A percentile compares a stretch with the other conserved stretches of the same genome.
phyloP scores from a whole-genome alignment of 2,113 vertebrate species.

The Menura novaehollandiae region DNA sequence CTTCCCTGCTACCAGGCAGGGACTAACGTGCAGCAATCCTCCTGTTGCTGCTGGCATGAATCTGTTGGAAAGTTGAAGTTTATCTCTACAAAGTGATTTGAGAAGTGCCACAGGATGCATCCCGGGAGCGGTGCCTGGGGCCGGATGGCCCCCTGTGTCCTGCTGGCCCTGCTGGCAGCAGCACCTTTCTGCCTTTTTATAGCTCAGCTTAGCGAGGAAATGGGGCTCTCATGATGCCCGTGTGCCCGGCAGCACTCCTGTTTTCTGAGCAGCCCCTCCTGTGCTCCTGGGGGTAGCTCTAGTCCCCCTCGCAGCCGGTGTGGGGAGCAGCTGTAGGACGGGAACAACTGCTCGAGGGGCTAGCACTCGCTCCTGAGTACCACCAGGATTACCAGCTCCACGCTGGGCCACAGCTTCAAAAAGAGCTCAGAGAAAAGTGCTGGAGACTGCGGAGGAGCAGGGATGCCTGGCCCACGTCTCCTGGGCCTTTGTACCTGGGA shows the following conservation, averaged over 20 bases:
- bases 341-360: neutral
- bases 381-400: neutral
- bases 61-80: neutral
- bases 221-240: neutral
- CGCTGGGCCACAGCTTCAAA: neutral
- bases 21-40: neutral
- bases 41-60: neutral
- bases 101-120: neutral
- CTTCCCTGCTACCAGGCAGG: neutral
- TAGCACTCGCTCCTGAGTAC: neutral
- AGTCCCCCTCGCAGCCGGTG: neutral
- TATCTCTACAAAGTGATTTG: constrained; percentile 8
- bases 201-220: neutral
- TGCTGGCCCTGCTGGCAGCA: neutral
- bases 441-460: neutral
- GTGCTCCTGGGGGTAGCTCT: neutral
- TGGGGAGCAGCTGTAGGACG: neutral
- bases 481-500: neutral
- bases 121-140: neutral
- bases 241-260: neutral
- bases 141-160: neutral
- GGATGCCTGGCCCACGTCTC: neutral
- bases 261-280: neutral
- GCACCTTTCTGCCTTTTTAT: constrained; percentile 24
- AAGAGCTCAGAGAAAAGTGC: neutral